Conservation (phyloP, 2,113 vertebrate species). For the Leiothrix lutea region DNA sequence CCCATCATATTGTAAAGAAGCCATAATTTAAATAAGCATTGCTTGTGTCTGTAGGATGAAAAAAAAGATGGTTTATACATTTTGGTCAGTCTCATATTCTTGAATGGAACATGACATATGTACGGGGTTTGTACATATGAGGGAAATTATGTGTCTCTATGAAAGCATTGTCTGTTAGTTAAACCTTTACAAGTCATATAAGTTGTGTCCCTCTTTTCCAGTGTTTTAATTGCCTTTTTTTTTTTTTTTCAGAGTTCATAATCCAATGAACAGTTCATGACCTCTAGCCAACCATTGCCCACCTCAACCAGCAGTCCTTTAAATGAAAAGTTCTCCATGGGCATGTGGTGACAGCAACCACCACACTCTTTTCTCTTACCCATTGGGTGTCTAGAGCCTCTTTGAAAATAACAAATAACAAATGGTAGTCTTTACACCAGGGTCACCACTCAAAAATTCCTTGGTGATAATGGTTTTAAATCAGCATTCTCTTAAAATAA, state of each 20-base stretch:
- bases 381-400: neutral
- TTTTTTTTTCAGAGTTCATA: neutral
- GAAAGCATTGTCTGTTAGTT: neutral
- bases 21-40: neutral
- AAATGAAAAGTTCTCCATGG: neutral
- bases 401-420: neutral
- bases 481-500: neutral
- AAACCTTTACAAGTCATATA: neutral
- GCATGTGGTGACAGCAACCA: fast-evolving
- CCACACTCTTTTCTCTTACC: neutral
- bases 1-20: neutral
- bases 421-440: neutral
- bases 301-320: neutral
- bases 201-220: neutral
- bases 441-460: neutral
- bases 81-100: neutral
- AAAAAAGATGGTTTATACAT: neutral
- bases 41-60: neutral
- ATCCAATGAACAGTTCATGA: neutral
- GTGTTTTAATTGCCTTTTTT: neutral
- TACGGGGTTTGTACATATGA: neutral
- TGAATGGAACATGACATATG: neutral
- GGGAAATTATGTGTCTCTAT: neutral
- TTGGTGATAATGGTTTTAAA: neutral
- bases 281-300: neutral